Evolutionary conservation across 2,113 vertebrate genomes (phyloP).

Genomic region (Edolisoma coerulescens): DNA sequence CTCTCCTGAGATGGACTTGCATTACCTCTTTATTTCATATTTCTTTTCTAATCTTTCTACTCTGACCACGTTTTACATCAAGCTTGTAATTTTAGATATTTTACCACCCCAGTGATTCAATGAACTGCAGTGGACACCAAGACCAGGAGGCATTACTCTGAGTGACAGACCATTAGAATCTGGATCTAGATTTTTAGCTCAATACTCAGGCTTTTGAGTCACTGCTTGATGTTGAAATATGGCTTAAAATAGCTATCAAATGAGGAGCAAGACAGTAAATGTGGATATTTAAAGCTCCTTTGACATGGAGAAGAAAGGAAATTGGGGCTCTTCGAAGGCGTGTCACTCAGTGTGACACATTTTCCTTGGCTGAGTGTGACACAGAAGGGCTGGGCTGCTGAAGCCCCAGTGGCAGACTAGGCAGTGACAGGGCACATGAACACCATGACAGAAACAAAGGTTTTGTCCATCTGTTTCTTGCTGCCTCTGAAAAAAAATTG

Average conservation of each 20-base stretch:
- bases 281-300: not conserved
- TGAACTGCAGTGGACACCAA: not conserved
- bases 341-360: not conserved
- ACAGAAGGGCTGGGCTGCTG: not conserved
- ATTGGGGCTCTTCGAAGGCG: not conserved
- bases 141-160: not conserved
- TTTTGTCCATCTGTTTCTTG: not conserved
- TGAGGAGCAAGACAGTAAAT: not conserved
- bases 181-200: not conserved
- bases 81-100: not conserved
- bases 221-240: not conserved
- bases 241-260: not conserved
- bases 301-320: not conserved
- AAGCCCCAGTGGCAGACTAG: not conserved
- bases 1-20: not conserved
- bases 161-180: not conserved
- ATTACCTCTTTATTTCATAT: not conserved
- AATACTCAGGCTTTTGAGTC: not conserved
- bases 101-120: not conserved
- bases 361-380: not conserved
- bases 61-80: not conserved
- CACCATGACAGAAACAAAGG: not conserved
- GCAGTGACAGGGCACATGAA: not conserved
- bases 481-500: not conserved
- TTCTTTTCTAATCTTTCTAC: not conserved